A percentile compares a stretch with the other conserved stretches of the same genome.
phyloP scores from a whole-genome alignment of 1,140 invertebrate species.

The Venturia canescens region DNA sequence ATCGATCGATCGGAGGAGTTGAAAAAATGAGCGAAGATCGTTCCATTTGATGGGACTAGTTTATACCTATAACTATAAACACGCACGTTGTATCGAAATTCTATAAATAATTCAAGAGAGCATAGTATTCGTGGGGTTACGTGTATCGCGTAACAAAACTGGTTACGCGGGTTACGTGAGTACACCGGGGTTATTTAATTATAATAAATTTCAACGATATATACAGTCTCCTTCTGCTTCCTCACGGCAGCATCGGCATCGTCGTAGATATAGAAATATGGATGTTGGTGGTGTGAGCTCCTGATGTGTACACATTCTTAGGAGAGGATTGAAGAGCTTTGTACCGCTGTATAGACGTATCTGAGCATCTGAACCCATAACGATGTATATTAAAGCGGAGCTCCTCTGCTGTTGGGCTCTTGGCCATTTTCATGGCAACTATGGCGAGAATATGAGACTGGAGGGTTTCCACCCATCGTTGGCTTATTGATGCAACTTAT shows the following conservation, averaged over 20 bases:
- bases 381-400: constrained; percentile 9
- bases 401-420: not conserved
- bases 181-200: constrained; percentile 53
- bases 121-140: constrained; percentile 9
- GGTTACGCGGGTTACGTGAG: constrained; percentile 40
- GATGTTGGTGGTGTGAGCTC: not conserved
- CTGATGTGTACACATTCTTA: not conserved
- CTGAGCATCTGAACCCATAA: constrained; percentile 34
- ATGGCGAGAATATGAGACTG: constrained; percentile 21
- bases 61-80: not conserved
- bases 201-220: constrained; percentile 55
- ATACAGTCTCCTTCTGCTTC: not conserved
- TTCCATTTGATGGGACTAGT: not conserved
- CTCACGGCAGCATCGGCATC: not conserved
- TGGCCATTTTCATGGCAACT: constrained; percentile 46
- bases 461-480: constrained; percentile 42
- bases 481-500: constrained; percentile 37
- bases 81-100: constrained; percentile 39
- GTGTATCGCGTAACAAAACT: constrained; percentile 44
- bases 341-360: not conserved
- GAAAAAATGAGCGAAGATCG: not conserved
- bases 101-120: constrained; percentile 39
- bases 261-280: constrained; percentile 5
- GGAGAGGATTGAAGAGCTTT: not conserved
- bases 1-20: not conserved